Conservation (phyloP, 2,113 vertebrate genomes). For the Neomonachus schauinslandi region DNA sequence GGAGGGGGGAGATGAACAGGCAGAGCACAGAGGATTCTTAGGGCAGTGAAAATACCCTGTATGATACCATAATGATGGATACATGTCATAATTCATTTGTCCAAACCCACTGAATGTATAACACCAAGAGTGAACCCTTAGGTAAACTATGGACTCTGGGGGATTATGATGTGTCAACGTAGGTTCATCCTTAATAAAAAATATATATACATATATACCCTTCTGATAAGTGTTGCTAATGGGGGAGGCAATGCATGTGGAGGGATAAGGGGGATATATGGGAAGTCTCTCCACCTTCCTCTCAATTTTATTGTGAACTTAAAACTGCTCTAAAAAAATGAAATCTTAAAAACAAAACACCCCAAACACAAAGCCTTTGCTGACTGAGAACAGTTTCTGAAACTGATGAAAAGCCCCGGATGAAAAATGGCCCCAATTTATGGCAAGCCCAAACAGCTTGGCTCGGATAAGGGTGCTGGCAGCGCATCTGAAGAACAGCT, state of each 20-base stretch:
- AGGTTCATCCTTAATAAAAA: background rate
- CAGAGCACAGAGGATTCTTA: background rate
- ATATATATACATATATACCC: background rate
- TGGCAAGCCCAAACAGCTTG: constrained; percentile 37
- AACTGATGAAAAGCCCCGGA: background rate
- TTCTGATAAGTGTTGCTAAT: background rate
- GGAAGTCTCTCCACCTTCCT: background rate
- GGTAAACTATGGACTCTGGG: background rate
- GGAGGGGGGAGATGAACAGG: background rate
- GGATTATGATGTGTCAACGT: background rate
- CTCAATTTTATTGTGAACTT: background rate
- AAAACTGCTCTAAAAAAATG: background rate
- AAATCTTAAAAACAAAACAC: background rate
- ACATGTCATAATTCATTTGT: background rate
- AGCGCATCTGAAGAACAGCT: constrained; percentile 42
- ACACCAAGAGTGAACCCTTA: background rate
- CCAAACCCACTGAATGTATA: background rate
- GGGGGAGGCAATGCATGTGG: background rate
- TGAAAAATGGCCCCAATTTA: constrained; percentile 41
- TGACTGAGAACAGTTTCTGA: constrained; percentile 42
- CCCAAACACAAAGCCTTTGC: background rate
- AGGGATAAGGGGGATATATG: background rate
- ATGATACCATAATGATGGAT: background rate
- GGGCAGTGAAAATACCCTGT: background rate
- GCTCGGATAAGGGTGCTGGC: constrained; percentile 14